Percentiles rank a stretch among this genome's conserved stretches.
Conservation (phyloP, 64 coral and sea anemone genomes). For the Pachyseris speciosa region DNA sequence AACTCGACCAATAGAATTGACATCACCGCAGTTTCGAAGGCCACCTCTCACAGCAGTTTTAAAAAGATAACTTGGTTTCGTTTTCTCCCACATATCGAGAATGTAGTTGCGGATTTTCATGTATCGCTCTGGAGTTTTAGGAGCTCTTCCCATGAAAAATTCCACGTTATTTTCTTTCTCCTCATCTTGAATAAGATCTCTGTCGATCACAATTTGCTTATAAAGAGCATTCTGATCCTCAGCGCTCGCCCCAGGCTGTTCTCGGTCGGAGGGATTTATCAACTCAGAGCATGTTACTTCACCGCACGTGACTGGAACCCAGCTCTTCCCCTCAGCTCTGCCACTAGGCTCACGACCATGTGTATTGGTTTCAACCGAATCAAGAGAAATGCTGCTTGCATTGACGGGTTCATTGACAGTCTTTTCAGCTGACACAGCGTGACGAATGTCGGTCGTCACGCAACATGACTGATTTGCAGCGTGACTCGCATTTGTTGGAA, state of each 20-base stretch:
- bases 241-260: slow-evolving; percentile 24
- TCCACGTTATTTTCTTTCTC: slow-evolving; percentile 76
- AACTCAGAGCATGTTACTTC: slow-evolving; percentile 13
- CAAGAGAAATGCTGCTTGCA: not conserved
- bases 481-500: not conserved
- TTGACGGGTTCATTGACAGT: not conserved
- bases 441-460: not conserved
- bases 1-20: slow-evolving; percentile 92
- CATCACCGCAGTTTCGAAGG: slow-evolving; percentile 83
- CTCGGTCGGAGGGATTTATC: slow-evolving; percentile 1
- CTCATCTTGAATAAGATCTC: slow-evolving; percentile 63
- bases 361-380: not conserved
- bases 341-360: not conserved
- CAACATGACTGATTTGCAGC: not conserved
- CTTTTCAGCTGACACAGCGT: not conserved
- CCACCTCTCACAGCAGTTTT: slow-evolving; percentile 89
- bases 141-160: slow-evolving; percentile 91
- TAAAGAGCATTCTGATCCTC: not conserved
- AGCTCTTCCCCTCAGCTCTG: not conserved
- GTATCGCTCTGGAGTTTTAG: slow-evolving; percentile 88
- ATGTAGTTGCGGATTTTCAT: slow-evolving; percentile 95
- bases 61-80: slow-evolving; percentile 85
- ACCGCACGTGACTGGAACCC: not conserved
- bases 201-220: slow-evolving; percentile 45
- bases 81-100: slow-evolving; percentile 91